Evolutionary conservation across 2,113 vertebrate genomes (phyloP).

Genomic region (Pristiophorus japonicus): DNA sequence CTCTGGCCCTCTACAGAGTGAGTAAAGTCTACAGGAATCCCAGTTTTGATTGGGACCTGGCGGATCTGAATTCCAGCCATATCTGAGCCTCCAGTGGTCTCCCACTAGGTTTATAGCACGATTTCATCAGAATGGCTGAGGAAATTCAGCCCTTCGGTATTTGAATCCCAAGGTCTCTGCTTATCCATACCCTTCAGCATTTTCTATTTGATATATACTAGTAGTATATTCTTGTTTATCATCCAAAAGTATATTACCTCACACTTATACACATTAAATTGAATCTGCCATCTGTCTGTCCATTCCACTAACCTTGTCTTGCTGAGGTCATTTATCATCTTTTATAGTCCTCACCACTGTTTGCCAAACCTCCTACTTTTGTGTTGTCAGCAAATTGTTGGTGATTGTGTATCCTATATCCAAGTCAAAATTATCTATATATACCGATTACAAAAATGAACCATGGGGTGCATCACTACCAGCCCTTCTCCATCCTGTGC

Average conservation of each 20-base stretch:
- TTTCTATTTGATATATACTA: not conserved
- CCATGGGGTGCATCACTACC: too few species aligned
- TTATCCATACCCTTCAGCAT: not conserved
- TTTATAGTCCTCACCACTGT: not conserved
- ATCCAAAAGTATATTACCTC: not conserved
- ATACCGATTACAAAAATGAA: too few species aligned
- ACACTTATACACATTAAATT: not conserved
- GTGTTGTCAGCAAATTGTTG: not conserved
- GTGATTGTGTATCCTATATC: too few species aligned
- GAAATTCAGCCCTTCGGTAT: not conserved
- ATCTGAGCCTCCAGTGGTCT: not conserved
- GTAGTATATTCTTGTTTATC: not conserved
- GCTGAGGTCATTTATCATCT: not conserved
- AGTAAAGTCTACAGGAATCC: too few species aligned
- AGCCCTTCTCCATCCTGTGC: too few species aligned
- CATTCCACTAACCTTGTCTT: not conserved
- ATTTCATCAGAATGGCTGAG: not conserved
- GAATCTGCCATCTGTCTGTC: not conserved
- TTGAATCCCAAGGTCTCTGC: not conserved
- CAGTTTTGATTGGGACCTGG: too few species aligned
- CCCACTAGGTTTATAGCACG: not conserved
- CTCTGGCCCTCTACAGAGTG: too few species aligned
- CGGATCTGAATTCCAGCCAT: too few species aligned
- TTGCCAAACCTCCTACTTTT: not conserved
- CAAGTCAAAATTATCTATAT: too few species aligned